Evolutionary conservation across 2,797 vertebrate species (phyloP).

Genomic region (Urophycis tenuis): DNA sequence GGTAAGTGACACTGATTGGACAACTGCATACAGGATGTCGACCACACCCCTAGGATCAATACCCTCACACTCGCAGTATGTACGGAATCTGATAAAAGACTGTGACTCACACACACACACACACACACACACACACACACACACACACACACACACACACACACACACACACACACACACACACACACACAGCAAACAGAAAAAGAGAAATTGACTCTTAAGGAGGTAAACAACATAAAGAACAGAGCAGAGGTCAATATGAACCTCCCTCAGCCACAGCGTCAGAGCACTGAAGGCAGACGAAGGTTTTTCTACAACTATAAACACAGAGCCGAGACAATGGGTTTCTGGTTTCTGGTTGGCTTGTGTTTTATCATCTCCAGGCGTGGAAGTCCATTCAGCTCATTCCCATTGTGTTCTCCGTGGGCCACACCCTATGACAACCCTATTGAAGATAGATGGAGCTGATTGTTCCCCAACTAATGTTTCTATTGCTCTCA

Average conservation of each 20-base stretch:
- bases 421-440: neutral
- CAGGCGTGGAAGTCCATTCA: neutral
- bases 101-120: conserved; percentile 18
- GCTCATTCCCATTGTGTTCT: neutral
- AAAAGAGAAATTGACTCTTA: neutral
- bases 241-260: neutral
- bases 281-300: neutral
- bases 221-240: neutral
- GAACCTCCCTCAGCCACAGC: neutral
- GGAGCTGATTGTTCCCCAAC: neutral
- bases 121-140: too few species aligned
- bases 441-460: neutral
- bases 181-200: too few species aligned
- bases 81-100: conserved; percentile 16
- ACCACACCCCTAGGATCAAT: conserved; percentile 41
- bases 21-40: conserved; percentile 40
- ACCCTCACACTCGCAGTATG: conserved; percentile 25
- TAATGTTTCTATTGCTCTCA: neutral
- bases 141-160: too few species aligned
- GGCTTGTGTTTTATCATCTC: neutral
- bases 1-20: neutral
- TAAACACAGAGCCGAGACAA: neutral
- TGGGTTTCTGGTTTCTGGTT: neutral
- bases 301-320: neutral
- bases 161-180: too few species aligned